A percentile compares a stretch with the other conserved stretches of the same genome.
phyloP scores from a whole-genome alignment of 2,113 vertebrate genomes.

The Nerophis lumbriciformis region DNA sequence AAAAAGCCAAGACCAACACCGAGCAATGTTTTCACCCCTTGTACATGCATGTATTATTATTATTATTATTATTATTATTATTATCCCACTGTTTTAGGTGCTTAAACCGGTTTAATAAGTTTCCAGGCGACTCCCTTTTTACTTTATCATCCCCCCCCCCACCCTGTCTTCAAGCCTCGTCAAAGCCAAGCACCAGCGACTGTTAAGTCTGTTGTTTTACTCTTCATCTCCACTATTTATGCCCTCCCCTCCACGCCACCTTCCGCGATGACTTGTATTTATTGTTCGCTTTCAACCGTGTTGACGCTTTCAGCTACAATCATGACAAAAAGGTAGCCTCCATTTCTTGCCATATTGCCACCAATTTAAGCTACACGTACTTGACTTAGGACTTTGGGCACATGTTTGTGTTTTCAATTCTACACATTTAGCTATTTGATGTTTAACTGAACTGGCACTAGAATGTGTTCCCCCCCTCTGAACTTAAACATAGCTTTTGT shows the following conservation, averaged over 20 bases:
- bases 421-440: no score
- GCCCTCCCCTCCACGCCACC: conserved; percentile 25
- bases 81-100: conserved; percentile 26
- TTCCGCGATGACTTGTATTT: conserved; percentile 65
- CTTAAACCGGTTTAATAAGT: conserved; percentile 14
- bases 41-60: conserved; percentile 25
- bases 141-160: not conserved
- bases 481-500: no score
- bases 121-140: conserved; percentile 5
- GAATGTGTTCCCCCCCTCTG: no score
- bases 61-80: not conserved
- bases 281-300: conserved; percentile 39
- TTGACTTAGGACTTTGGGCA: conserved; percentile 3
- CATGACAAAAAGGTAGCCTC: conserved; percentile 47
- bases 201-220: conserved; percentile 38
- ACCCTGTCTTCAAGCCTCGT: conserved; percentile 37
- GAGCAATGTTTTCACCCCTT: conserved; percentile 21
- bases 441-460: no score
- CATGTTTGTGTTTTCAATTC: no score
- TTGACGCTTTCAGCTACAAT: conserved; percentile 30
- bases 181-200: conserved; percentile 55
- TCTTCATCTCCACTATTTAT: conserved; percentile 58
- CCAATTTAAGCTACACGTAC: conserved; percentile 75
- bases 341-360: conserved; percentile 60
- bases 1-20: conserved; percentile 45